Percentiles rank a stretch among this genome's conserved stretches.
phyloP scores from a whole-genome alignment of 2,888 invertebrate genomes.

The Zygaena filipendulae region DNA sequence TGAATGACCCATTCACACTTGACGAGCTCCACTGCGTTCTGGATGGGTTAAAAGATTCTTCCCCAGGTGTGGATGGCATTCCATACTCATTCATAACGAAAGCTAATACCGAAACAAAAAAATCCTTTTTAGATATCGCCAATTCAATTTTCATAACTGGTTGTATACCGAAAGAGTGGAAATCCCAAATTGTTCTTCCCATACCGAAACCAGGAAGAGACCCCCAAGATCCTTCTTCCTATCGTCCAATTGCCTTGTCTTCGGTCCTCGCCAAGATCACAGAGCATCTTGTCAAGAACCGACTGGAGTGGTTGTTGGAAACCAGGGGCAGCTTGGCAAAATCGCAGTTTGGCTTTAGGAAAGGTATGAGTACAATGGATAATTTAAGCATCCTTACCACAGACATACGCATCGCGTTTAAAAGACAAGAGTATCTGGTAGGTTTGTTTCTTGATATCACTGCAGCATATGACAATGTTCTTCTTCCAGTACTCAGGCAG shows the following conservation, averaged over 20 bases:
- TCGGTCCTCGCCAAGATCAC: slow-evolving; percentile 8
- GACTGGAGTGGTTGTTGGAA: no score
- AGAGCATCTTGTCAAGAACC: slow-evolving; percentile 13
- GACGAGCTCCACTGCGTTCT: slow-evolving; percentile 6
- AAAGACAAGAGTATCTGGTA: slow-evolving; percentile 2
- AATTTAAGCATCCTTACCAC: neutral
- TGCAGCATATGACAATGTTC: no score
- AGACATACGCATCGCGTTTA: neutral
- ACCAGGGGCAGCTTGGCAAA: slow-evolving; percentile 1
- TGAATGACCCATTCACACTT: slow-evolving; percentile 8
- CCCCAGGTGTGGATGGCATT: slow-evolving; percentile 13
- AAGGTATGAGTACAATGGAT: neutral
- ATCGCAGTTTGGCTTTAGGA: slow-evolving; percentile 2
- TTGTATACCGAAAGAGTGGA: slow-evolving; percentile 7
- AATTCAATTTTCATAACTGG: slow-evolving; percentile 7
- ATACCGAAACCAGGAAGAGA: slow-evolving; percentile 9
- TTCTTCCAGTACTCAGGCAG: no score
- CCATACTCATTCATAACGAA: slow-evolving; percentile 13
- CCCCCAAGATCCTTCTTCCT: slow-evolving; percentile 3
- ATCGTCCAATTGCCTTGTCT: slow-evolving; percentile 13
- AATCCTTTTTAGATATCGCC: slow-evolving; percentile 4
- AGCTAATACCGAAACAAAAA: neutral
- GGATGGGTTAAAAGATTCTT: slow-evolving; percentile 4
- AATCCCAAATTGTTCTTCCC: slow-evolving; percentile 9
- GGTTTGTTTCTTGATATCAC: slow-evolving; percentile 16